Percentiles rank a stretch among this genome's conserved stretches.
phyloP scores from a whole-genome alignment of 2,888 invertebrate species.

The Platycheirus rosarum region DNA sequence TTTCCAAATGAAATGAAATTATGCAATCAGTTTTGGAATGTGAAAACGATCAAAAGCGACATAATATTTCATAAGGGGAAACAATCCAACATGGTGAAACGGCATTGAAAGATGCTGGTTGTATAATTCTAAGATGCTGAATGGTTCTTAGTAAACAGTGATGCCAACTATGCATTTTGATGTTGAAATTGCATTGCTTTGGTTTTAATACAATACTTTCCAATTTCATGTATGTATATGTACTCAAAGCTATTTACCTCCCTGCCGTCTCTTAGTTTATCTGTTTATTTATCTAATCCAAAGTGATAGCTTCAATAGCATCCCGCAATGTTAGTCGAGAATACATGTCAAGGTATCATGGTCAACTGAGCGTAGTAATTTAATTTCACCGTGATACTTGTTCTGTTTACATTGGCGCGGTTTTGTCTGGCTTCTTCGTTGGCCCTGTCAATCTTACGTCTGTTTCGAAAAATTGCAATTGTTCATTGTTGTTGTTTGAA shows the following conservation, averaged over 20 bases:
- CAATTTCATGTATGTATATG: slow-evolving; percentile 6
- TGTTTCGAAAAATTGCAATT: slow-evolving; percentile 12
- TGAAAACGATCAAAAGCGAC: slow-evolving; percentile 18
- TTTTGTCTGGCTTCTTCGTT: slow-evolving; percentile 68
- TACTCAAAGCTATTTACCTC: no score
- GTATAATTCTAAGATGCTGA: not conserved
- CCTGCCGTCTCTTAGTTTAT: slow-evolving; percentile 10
- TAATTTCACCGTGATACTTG: slow-evolving; percentile 64
- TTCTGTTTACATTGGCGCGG: slow-evolving; percentile 30
- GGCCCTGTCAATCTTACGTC: slow-evolving; percentile 59
- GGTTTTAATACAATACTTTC: slow-evolving; percentile 16
- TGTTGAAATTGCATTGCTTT: not conserved
- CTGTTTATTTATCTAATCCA: slow-evolving; percentile 33
- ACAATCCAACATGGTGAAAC: slow-evolving; percentile 40
- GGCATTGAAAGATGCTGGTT: slow-evolving; percentile 3
- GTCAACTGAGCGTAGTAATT: slow-evolving; percentile 43
- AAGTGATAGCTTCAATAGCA: slow-evolving; percentile 43
- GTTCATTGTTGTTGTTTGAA: slow-evolving; percentile 1
- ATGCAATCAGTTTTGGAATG: slow-evolving; percentile 41
- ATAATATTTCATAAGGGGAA: slow-evolving; percentile 50
- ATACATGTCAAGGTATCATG: slow-evolving; percentile 69
- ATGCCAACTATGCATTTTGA: slow-evolving; percentile 14
- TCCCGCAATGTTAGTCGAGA: slow-evolving; percentile 50
- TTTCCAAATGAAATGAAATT: slow-evolving; percentile 40
- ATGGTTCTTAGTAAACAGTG: slow-evolving; percentile 5